phyloP scores from a whole-genome alignment of 2,888 invertebrate species.

The Spatulosminthurus flaviceps region DNA sequence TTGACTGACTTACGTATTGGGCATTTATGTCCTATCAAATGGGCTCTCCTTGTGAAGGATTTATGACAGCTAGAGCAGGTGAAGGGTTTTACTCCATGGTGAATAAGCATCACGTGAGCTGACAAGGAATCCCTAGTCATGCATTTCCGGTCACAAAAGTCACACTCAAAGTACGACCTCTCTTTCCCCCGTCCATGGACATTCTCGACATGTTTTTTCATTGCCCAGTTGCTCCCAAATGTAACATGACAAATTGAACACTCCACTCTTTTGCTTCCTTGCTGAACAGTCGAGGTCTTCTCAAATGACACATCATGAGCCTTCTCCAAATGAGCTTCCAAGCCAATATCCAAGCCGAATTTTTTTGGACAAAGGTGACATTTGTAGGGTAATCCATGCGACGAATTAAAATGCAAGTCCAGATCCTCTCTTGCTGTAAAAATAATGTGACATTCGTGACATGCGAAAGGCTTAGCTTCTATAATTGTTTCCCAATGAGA shows the following conservation, averaged over 20 bases:
- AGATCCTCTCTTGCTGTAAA: not conserved
- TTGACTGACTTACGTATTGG: no score
- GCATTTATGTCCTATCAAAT: no score
- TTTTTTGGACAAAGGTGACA: not conserved
- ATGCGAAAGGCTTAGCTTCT: not conserved
- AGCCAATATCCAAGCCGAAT: not conserved
- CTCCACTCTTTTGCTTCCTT: not conserved
- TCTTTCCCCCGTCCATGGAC: not conserved
- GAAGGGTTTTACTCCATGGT: not conserved
- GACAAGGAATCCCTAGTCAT: not conserved
- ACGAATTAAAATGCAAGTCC: not conserved
- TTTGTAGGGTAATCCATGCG: not conserved
- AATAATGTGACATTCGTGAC: not conserved
- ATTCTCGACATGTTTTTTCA: not conserved
- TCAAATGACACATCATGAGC: not conserved
- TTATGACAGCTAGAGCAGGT: not conserved
- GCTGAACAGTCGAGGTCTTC: not conserved
- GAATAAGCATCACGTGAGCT: not conserved
- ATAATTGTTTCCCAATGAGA: no score
- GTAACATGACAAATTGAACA: not conserved
- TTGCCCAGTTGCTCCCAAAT: not conserved
- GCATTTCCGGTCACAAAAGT: not conserved
- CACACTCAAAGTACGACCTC: not conserved
- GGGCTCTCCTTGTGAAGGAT: no score
- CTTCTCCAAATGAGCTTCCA: slow-evolving; percentile 2